phyloP scores from a whole-genome alignment of 2,888 invertebrate genomes.

The Phania funesta region DNA sequence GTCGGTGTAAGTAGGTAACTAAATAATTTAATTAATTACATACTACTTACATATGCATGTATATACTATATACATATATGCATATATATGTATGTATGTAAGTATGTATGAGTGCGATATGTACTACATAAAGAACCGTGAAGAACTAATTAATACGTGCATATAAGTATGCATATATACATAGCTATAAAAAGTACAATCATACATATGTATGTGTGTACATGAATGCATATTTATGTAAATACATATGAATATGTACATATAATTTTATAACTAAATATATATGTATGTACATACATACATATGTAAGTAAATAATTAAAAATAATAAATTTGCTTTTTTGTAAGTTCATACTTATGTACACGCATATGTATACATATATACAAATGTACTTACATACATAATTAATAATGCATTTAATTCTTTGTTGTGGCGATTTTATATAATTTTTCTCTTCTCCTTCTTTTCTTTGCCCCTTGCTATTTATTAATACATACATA shows the following conservation, averaged over 20 bases:
- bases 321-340: constrained; percentile 9
- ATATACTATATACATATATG: too few species aligned
- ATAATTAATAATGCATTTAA: too few species aligned
- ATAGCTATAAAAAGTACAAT: background rate
- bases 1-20: too few species aligned
- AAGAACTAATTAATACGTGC: too few species aligned
- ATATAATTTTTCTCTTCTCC: background rate
- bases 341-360: background rate
- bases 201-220: background rate
- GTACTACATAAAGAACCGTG: too few species aligned
- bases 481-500: background rate
- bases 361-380: too few species aligned
- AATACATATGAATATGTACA: background rate
- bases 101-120: background rate
- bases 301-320: too few species aligned
- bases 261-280: background rate
- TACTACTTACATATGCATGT: too few species aligned
- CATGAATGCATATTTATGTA: background rate
- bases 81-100: background rate
- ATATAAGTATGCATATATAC: background rate
- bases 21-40: background rate
- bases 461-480: background rate
- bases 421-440: too few species aligned
- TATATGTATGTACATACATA: background rate
- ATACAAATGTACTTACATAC: too few species aligned